phyloP scores from a whole-genome alignment of 2,113 vertebrate genomes.

The Zonotrichia leucophrys region DNA sequence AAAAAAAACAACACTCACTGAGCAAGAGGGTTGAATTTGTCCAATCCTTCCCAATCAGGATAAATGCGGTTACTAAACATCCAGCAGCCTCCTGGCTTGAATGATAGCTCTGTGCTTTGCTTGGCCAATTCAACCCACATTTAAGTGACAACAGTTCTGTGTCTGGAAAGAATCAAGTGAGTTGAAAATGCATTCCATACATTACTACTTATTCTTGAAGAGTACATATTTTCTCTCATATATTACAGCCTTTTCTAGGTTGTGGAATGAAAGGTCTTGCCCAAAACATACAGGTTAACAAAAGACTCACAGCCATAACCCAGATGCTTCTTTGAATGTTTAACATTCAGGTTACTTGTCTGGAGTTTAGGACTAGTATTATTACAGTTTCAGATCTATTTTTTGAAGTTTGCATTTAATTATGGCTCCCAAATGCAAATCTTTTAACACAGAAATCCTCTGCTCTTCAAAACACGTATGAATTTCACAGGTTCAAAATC shows the following conservation, averaged over 20 bases:
- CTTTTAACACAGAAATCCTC: neutral
- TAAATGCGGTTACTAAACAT: neutral
- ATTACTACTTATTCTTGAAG: neutral
- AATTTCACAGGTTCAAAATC: neutral
- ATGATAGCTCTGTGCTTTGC: neutral
- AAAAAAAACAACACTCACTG: neutral
- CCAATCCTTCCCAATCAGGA: neutral
- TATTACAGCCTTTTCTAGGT: neutral
- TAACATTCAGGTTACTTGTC: neutral
- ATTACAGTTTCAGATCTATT: neutral
- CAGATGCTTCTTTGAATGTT: neutral
- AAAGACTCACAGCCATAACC: neutral
- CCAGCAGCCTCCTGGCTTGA: neutral
- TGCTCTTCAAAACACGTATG: accelerated
- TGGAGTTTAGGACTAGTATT: neutral
- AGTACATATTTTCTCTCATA: accelerated
- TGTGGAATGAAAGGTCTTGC: neutral
- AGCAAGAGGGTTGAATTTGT: neutral
- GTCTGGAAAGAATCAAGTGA: neutral
- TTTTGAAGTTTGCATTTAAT: neutral
- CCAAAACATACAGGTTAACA: neutral
- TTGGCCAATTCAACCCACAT: neutral
- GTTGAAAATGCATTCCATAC: neutral
- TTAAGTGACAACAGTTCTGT: neutral
- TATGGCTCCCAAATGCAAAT: neutral